Percentiles rank a stretch among this genome's conserved stretches.
These are phyloP conservation scores for Lasioglossum baleicum DNA, from an alignment of 1,140 invertebrate species.

Conservation along the genomic window DNA sequence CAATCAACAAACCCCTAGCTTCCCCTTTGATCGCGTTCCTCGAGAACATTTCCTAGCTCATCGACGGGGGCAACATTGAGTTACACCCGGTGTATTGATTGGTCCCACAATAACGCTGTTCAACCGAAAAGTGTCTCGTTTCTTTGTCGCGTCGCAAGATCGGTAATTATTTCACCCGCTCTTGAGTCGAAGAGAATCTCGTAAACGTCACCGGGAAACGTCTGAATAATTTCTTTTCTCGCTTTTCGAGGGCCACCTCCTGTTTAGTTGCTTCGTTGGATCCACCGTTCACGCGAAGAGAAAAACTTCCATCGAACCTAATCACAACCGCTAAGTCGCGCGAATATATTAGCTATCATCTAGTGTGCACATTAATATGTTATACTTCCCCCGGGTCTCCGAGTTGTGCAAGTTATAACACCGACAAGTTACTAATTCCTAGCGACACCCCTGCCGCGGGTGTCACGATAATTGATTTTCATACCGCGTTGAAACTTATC, in stretches of 20 bases:
- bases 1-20: not conserved
- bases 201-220: not conserved
- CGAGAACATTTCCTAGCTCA: not conserved
- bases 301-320: not conserved
- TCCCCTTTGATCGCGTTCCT: conserved; percentile 11
- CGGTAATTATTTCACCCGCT: conserved; percentile 8
- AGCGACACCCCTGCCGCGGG: not conserved
- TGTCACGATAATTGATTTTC: conserved; percentile 40
- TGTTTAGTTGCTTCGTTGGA: not conserved
- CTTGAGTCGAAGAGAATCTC: too few species aligned
- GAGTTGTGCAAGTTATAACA: conserved; percentile 27
- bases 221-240: conserved; percentile 24
- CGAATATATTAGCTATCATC: not conserved
- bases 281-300: not conserved
- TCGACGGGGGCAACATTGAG: not conserved
- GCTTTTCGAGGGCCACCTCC: conserved; percentile 7
- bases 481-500: conserved; percentile 36
- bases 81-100: not conserved
- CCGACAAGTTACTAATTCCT: conserved; percentile 31
- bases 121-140: not conserved
- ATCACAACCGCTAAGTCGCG: not conserved
- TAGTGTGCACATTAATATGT: conserved; percentile 25
- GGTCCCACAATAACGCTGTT: not conserved
- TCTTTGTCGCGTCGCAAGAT: not conserved
- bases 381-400: conserved; percentile 8